Conservation (phyloP, 2,888 invertebrate genomes). For the Rugalucina vietnamica region DNA sequence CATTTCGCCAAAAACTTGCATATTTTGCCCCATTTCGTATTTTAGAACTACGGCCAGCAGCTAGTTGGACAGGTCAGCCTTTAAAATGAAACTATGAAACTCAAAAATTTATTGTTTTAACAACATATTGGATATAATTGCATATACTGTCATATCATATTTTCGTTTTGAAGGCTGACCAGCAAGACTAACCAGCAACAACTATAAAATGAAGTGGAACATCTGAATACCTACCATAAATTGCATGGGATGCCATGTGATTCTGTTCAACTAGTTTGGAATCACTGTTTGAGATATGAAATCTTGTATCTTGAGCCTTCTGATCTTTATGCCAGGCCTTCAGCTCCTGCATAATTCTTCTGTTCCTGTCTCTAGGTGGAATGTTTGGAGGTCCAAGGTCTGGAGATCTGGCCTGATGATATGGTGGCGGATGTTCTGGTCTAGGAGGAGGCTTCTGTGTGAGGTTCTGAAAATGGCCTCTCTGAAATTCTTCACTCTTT, state of each 20-base stretch:
- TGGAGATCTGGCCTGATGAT: conserved; percentile 14
- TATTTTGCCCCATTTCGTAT: no score
- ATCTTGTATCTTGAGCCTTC: conserved; percentile 20
- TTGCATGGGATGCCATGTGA: conserved; percentile 31
- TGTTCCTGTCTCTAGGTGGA: conserved; percentile 73
- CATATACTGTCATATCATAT: no score
- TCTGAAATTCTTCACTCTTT: conserved; percentile 24
- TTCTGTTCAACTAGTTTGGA: conserved; percentile 57
- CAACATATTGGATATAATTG: no score
- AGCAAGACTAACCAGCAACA: no score
- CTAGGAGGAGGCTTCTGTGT: conserved; percentile 55
- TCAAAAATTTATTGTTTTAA: no score
- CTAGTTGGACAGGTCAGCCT: no score
- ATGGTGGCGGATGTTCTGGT: conserved; percentile 62
- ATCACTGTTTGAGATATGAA: conserved; percentile 60
- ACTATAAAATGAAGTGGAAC: neutral
- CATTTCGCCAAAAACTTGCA: no score
- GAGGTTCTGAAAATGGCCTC: neutral
- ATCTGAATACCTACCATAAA: conserved; percentile 54
- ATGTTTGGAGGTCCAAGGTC: conserved; percentile 67
- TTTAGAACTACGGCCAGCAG: no score
- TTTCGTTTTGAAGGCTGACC: no score
- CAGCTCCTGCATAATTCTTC: conserved; percentile 70
- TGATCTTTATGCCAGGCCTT: conserved; percentile 77
- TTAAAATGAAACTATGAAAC: no score